Evolutionary conservation across 1,140 invertebrate species (phyloP), one percentile per base, ranked within the genome.

Genomic region (Drosophila tristis): DNA sequence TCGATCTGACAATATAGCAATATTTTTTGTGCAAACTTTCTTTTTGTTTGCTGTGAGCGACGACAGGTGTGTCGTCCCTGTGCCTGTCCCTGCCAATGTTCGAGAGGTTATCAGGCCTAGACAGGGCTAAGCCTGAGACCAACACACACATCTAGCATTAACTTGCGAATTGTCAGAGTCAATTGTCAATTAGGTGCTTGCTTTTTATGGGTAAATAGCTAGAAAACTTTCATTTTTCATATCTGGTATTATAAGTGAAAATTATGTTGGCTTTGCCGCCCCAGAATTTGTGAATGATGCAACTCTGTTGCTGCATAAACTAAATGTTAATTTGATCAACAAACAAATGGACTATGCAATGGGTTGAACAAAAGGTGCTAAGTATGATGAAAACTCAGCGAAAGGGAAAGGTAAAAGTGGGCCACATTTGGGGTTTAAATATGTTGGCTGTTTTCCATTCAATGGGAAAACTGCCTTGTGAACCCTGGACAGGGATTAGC

Each of bases 151-250:
- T 76, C 72, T 82, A 74, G 56, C 82, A 86, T 72, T 75, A 81
- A 44, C 64, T 54, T 62, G 84, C 57, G 74, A 87, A 84, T 79
- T 89, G 72, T 9, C 50, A 47, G 60, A 62, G 68, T 72, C 67
- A 74, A 78, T 42, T 47, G 48, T 60, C 51, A n/a, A 49, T 74
- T 53, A 25, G 11, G 26, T 54, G 45, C 71, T 54, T 42, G 53
- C 78, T 53, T 68, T 66, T 20, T 20, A 15, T 51, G 13, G 15
- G 48, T 65, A 79, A 84, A 85, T 25, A 75, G 13, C 44, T 57
- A 79, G 64, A 84, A 79, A 87, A 79, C 82, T 87, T 87, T 87
- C 84, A 45, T 89, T 87, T 84, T 70, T 76, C 39, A 44, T 63
- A 15, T 23, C 42, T 16, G 1, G 23, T 44, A 39, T 50, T 26